Conservation (phyloP, 2,113 vertebrate species). For the Crotalus tigris region DNA sequence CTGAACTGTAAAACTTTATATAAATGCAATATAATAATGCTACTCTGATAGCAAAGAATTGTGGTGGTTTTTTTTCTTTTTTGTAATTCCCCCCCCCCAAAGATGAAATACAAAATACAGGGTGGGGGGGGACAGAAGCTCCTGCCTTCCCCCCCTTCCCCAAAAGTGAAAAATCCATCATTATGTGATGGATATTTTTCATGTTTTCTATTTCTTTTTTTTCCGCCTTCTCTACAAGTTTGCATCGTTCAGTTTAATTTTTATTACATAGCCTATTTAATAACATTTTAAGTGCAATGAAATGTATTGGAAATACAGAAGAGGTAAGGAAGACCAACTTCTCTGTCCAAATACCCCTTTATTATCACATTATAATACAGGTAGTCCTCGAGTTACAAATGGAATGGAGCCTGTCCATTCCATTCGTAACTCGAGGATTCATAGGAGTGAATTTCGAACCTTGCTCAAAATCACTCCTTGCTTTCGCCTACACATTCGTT, state of each 20-base stretch:
- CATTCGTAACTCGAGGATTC: too few species aligned
- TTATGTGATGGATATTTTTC: not conserved
- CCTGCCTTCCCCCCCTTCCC: too few species aligned
- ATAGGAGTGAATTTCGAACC: too few species aligned
- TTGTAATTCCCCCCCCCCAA: not conserved
- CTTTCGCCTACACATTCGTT: too few species aligned
- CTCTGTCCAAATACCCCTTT: not conserved
- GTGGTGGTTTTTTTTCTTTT: not conserved
- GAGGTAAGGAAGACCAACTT: not conserved
- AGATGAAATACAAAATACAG: not conserved
- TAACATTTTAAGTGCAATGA: not conserved
- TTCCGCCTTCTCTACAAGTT: not conserved
- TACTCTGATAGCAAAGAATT: not conserved
- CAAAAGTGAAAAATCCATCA: not conserved
- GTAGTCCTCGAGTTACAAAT: too few species aligned
- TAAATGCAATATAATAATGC: not conserved
- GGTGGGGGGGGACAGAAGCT: too few species aligned
- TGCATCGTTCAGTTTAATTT: not conserved
- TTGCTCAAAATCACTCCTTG: too few species aligned
- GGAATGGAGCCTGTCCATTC: too few species aligned
- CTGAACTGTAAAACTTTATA: not conserved
- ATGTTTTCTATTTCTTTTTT: not conserved
- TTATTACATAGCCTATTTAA: not conserved
- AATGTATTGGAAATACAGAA: not conserved
- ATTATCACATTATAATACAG: not conserved